Conservation (phyloP, 2,888 invertebrate species). For the Cataglyphis altisquamis region DNA sequence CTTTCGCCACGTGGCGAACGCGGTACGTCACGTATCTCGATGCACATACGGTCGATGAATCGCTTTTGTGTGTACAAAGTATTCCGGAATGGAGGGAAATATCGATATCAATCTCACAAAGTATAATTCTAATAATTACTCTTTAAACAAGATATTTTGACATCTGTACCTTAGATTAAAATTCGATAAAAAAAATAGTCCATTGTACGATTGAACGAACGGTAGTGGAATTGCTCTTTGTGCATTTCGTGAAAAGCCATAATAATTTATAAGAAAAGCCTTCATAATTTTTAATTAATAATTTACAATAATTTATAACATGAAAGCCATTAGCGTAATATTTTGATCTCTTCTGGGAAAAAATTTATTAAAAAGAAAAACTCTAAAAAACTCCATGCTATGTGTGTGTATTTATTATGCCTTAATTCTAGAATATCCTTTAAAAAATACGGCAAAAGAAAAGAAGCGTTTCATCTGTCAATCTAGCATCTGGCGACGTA, state of each 20-base stretch:
- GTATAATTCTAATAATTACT: not conserved
- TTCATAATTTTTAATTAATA: not conserved
- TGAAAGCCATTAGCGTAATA: not conserved
- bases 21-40: constrained; percentile 14
- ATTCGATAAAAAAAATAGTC: not conserved
- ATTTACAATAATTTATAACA: not conserved
- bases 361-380: not conserved
- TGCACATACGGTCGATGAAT: constrained; percentile 17
- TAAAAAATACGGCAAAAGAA: not conserved
- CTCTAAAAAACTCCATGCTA: not conserved
- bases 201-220: not conserved
- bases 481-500: constrained; percentile 42
- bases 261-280: not conserved
- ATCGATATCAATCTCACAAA: not conserved
- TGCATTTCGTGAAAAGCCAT: not conserved
- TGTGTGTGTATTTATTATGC: not conserved
- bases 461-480: constrained; percentile 27
- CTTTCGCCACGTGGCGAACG: constrained; percentile 18
- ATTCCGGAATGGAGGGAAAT: not conserved
- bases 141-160: not conserved
- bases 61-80: constrained; percentile 12
- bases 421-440: not conserved
- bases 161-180: not conserved
- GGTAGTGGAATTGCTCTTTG: not conserved
- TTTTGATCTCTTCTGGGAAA: not conserved